Evolutionary conservation across 2,113 vertebrate species (phyloP), one percentile per base, ranked within the genome.

Genomic region (Lipophrys pholis): DNA sequence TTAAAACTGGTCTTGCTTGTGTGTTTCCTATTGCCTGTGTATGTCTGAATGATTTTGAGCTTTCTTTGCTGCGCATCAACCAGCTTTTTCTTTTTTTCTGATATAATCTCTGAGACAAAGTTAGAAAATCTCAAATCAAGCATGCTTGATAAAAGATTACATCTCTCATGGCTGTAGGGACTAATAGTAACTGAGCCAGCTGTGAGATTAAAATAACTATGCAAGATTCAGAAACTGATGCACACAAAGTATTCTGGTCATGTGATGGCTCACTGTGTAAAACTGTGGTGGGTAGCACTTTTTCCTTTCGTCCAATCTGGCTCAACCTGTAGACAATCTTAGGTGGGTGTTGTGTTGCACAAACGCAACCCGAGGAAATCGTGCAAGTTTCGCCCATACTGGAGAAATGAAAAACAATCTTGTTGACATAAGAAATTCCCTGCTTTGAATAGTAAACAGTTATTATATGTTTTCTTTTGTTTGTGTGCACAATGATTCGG

Each of bases 331-430:
- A 7, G 12, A 52, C 43, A 11, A 45, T 35, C 2, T 16, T 53
- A 36, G 3, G 40, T 57, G 59, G 35, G 55, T 55, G 58, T 6
- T 36, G 15, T 72, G 30, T 8, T 7, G 16, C 15, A 3, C 11
- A 39, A 30, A 57, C 15, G 58, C 59, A 52, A 61, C 12, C 6
- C 49, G 53, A 61, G 67, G 36, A 58, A 64, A 58, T 8, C 16
- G 2, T 36, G 0, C 6, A 2, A 58, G 49, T 59, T 60, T 76
- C n/a, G 59, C 45, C 16, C 21, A 11, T 53, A 21, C 8, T 1
- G 12, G 6, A 59, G 68, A 57, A 60, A n/a, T 8, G n/a, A 6
- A 57, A 69, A 11, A 15, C 57, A 63, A 50, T 50, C 55, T 14
- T 40, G 0, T 68, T 10, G 63, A 8, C 46, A 53, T 42, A 50